Base-by-base conservation (phyloP, 2,113 vertebrate species). In the Eulemur rufifrons region DNA sequence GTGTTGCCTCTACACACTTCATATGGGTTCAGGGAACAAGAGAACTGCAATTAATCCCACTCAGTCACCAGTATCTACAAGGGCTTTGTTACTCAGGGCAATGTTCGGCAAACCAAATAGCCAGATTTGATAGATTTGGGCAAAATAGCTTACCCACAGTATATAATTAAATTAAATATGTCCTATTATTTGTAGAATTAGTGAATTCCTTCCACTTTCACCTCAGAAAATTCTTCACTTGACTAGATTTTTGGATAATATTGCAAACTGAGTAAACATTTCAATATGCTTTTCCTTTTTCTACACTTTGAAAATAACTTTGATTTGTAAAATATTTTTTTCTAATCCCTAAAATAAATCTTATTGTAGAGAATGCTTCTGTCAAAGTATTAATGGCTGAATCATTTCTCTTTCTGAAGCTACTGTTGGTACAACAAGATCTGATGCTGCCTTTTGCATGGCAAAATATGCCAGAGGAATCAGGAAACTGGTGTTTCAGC, bases 261-360 rank as follows among this genome's bases (percentile, higher is more conserved):
- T 32, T 77, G n/a, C 84, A 68, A 39, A 42, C 27, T 37, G 74
- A 91, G 47, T 78, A 81, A 92, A 71, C 21, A 37, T 83, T 59
- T 77, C 76, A 76, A 47, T 45, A 37, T 54, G 10, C 3, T 71
- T 83, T 82, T 42, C 42, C 8, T 96, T 71, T 66, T 37, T 14
- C 34, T 71, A 45, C 61, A 68, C 77, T 80, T 84, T 39, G 61
- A 80, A 88, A 95, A 84, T 42, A 80, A 27, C 74, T 90, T 92
- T 39, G 34, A 54, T 71, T 54, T 29, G 13, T 66, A 71, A 92
- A 94, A 69, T 89, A 71, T 47, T 86, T 77, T 91, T 91, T 82
- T 50, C 23, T 9, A 74, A 85, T 88, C 42, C 37, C 29, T 91
- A 84, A 97, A 96, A 91, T 69, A 85, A 93, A 94, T 80, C 64